Percentiles rank a stretch among this genome's conserved stretches.
phyloP scores from a whole-genome alignment of 2,888 invertebrate genomes.

The Tigriopus californicus region DNA sequence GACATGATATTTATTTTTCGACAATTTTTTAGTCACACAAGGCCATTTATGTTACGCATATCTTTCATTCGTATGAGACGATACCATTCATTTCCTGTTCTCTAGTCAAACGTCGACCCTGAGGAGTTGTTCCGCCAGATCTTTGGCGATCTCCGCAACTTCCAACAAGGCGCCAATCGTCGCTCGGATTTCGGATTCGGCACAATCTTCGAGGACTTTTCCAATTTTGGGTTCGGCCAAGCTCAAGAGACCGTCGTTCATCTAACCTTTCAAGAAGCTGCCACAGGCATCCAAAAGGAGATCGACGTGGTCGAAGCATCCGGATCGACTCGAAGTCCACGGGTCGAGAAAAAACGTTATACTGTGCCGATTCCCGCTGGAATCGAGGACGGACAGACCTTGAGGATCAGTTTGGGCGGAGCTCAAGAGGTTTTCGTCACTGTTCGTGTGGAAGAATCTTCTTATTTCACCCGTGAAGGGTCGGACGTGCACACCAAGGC shows the following conservation, averaged over 20 bases:
- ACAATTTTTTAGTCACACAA: too few relatives aligned
- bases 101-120: slow-evolving; percentile 25
- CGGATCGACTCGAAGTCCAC: not conserved
- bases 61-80: too few relatives aligned
- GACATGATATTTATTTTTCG: too few relatives aligned
- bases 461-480: slow-evolving; percentile 63
- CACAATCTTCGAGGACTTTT: not conserved
- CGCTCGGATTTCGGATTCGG: not conserved
- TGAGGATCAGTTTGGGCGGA: slow-evolving; percentile 74
- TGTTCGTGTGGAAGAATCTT: slow-evolving; percentile 71
- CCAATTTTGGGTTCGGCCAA: not conserved
- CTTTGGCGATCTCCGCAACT: slow-evolving; percentile 26
- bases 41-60: too few relatives aligned
- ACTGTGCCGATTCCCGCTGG: slow-evolving; percentile 30
- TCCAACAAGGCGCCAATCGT: too few relatives aligned
- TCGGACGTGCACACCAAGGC: slow-evolving; percentile 65
- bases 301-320: not conserved
- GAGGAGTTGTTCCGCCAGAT: slow-evolving; percentile 35
- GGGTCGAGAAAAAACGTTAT: not conserved
- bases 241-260: not conserved
- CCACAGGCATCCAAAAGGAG: not conserved
- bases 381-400: slow-evolving; percentile 91
- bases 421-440: slow-evolving; percentile 75
- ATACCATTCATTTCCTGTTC: too few relatives aligned
- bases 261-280: slow-evolving; percentile 8